Evolutionary conservation across 1,140 invertebrate species (phyloP).

Genomic region (Drosophila murphyi): DNA sequence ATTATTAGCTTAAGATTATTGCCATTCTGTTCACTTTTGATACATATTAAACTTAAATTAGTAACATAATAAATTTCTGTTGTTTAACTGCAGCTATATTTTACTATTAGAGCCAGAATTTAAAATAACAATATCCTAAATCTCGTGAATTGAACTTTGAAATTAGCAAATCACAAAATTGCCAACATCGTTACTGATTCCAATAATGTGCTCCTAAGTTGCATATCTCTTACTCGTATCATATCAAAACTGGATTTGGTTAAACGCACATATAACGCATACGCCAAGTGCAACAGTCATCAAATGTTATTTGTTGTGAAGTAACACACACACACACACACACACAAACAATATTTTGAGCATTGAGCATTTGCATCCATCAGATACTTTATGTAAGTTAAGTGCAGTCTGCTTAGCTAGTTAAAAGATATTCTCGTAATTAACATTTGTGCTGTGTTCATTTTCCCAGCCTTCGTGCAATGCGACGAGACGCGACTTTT

Average conservation of each 20-base stretch:
- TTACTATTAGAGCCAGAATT: no score
- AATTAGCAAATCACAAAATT: background rate
- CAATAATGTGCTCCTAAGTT: background rate
- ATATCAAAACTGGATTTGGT: background rate
- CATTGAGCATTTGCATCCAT: slow-evolving; percentile 34
- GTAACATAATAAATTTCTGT: no score
- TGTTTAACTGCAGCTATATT: no score
- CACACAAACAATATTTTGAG: slow-evolving; percentile 1
- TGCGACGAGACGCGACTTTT: slow-evolving; percentile 47
- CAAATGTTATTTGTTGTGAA: background rate
- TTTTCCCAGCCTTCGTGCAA: slow-evolving; percentile 80
- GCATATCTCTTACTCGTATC: background rate
- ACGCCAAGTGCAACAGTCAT: slow-evolving; percentile 12
- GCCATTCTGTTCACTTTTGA: no score
- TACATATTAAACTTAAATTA: no score
- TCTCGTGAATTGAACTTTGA: background rate
- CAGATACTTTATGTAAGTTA: slow-evolving; percentile 43
- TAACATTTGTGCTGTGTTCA: slow-evolving; percentile 78
- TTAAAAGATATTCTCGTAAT: slow-evolving; percentile 66
- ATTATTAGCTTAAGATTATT: no score
- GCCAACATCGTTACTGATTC: background rate
- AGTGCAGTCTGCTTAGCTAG: slow-evolving; percentile 43
- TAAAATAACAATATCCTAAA: no score
- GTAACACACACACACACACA: no score
- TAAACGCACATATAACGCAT: slow-evolving; percentile 18